These are phyloP conservation scores for Rhegmatorhina hoffmannsi DNA, from an alignment of 2,113 vertebrate species.

Conservation along the genomic window DNA sequence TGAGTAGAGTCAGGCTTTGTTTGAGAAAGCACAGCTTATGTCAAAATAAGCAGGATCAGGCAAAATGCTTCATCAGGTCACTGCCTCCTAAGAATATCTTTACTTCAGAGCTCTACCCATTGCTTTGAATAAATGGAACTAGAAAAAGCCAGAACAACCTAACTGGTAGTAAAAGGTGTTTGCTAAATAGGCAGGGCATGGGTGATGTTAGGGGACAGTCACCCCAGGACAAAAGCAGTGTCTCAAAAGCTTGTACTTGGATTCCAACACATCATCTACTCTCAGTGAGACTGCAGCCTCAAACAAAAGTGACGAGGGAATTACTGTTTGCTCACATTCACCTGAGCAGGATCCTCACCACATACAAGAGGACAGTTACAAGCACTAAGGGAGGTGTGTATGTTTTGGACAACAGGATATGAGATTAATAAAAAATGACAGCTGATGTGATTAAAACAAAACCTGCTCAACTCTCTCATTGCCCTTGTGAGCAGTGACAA, in stretches of 20 bases:
- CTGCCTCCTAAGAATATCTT: background rate
- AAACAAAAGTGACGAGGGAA: background rate
- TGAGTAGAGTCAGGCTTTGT: slow-evolving; percentile 15
- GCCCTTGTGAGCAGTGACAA: background rate
- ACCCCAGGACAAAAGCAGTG: background rate
- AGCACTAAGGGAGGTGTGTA: background rate
- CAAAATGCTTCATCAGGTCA: background rate
- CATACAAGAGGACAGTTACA: background rate
- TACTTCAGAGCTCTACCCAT: background rate
- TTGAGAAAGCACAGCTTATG: slow-evolving; percentile 11
- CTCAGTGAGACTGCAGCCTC: background rate
- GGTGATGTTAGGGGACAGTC: background rate
- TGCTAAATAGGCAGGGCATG: background rate
- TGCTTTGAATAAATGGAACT: background rate
- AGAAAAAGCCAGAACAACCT: background rate
- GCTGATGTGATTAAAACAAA: background rate
- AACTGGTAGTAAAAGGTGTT: background rate
- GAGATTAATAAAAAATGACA: background rate
- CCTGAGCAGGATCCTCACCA: background rate
- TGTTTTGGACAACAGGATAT: background rate
- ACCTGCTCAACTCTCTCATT: background rate
- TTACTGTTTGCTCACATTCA: background rate
- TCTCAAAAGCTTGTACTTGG: background rate
- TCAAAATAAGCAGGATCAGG: slow-evolving; percentile 16
- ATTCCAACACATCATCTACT: background rate